phyloP scores from a whole-genome alignment of 2,113 vertebrate species.

The Pagrus major region DNA sequence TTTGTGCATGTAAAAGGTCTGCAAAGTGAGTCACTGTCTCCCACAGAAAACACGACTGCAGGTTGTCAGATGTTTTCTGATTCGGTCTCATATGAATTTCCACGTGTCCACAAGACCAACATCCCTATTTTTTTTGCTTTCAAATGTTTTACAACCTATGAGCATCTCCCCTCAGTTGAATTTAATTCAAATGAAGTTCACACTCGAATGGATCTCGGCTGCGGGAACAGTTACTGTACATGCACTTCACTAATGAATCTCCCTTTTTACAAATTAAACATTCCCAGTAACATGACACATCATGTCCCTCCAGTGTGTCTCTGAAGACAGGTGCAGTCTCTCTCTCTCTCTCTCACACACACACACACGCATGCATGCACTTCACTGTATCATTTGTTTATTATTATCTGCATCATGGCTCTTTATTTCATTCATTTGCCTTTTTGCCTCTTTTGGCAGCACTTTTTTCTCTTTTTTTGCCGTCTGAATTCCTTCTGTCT shows the following conservation, averaged over 20 bases:
- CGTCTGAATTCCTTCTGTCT: slow-evolving; percentile 22
- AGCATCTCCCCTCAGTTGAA: neutral
- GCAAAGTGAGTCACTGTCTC: too few relatives aligned
- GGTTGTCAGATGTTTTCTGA: neutral
- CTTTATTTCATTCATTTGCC: neutral
- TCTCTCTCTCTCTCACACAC: neutral
- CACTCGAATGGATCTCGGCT: slow-evolving; percentile 25
- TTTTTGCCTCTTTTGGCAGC: slow-evolving; percentile 15
- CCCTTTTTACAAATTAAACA: slow-evolving; percentile 7
- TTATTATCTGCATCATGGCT: neutral
- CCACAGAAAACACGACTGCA: too few relatives aligned
- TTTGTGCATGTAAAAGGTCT: too few relatives aligned
- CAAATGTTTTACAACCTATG: neutral
- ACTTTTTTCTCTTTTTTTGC: neutral
- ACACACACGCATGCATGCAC: neutral
- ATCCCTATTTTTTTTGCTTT: neutral
- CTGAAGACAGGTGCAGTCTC: neutral
- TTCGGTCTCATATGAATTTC: neutral
- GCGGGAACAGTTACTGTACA: neutral
- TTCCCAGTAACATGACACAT: slow-evolving; percentile 22
- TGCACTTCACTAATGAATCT: slow-evolving; percentile 25
- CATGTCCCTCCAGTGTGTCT: neutral
- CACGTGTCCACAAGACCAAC: neutral
- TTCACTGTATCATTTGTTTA: neutral
- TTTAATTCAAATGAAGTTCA: slow-evolving; percentile 12